Conservation (phyloP, 2,797 vertebrate species). For the Nothura maculosa region DNA sequence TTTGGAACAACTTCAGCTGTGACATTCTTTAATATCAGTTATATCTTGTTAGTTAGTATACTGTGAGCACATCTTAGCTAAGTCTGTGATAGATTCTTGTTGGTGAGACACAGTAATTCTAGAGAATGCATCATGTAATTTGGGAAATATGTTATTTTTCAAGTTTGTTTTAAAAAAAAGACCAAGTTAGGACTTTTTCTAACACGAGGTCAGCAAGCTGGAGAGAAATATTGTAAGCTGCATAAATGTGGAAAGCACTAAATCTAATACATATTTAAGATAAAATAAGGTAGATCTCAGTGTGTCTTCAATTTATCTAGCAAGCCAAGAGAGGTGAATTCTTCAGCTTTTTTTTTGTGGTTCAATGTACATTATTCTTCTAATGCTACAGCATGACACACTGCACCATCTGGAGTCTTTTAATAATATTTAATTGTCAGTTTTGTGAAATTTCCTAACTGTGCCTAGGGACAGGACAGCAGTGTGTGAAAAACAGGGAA, state of each 20-base stretch:
- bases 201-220: background rate
- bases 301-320: background rate
- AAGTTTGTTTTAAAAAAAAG: background rate
- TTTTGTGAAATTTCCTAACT: background rate
- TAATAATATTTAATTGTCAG: background rate
- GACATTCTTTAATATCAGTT: background rate
- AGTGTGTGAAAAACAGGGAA: background rate
- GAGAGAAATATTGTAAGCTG: background rate
- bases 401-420: background rate
- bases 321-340: background rate
- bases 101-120: background rate
- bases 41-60: background rate
- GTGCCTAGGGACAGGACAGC: background rate
- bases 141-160: background rate
- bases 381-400: background rate
- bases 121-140: background rate
- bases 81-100: background rate
- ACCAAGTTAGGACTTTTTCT: background rate
- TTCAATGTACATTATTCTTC: background rate
- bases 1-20: background rate
- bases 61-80: background rate
- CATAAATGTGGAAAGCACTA: background rate
- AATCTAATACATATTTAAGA: background rate
- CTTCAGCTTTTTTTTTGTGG: background rate
- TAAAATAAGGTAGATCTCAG: too few species aligned